Evolutionary conservation across 2,113 vertebrate species (phyloP).

Genomic region (Salvelinus alpinus): DNA sequence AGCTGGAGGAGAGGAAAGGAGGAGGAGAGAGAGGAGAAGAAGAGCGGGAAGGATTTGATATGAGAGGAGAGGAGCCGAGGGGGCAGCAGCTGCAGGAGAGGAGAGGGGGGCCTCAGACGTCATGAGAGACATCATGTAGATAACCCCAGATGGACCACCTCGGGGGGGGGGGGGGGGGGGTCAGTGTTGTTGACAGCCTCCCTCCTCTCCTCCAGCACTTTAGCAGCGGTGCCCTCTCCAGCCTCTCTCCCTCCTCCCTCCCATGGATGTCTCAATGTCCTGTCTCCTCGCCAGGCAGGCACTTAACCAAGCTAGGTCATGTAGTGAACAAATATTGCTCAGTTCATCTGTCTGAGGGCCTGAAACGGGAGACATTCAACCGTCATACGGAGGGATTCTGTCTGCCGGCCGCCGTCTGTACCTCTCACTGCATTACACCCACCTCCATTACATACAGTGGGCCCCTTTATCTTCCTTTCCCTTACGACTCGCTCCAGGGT

Average conservation of each 20-base stretch:
- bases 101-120: constrained; percentile 24
- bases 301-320: constrained; percentile 36
- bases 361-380: background rate
- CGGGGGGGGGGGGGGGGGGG: constrained; percentile 48
- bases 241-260: constrained; percentile 44
- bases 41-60: too few relatives aligned
- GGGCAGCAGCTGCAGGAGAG: background rate
- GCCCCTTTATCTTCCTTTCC: background rate
- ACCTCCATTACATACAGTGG: background rate
- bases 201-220: constrained; percentile 30
- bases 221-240: constrained; percentile 44
- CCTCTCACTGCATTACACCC: too few relatives aligned
- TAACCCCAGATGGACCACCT: constrained; percentile 61
- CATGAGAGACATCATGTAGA: constrained; percentile 40
- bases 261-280: constrained; percentile 26
- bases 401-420: too few relatives aligned
- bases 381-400: too few relatives aligned
- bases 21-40: background rate
- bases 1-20: background rate
- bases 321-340: background rate
- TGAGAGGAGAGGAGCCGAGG: background rate
- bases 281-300: constrained; percentile 17
- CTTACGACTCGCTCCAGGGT: background rate
- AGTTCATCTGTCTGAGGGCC: constrained; percentile 34
- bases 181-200: constrained; percentile 61